Percentiles rank a stretch among this genome's conserved stretches.
Evolutionary conservation across 2,888 invertebrate species (phyloP).

Genomic region (Empis stercorea): DNA sequence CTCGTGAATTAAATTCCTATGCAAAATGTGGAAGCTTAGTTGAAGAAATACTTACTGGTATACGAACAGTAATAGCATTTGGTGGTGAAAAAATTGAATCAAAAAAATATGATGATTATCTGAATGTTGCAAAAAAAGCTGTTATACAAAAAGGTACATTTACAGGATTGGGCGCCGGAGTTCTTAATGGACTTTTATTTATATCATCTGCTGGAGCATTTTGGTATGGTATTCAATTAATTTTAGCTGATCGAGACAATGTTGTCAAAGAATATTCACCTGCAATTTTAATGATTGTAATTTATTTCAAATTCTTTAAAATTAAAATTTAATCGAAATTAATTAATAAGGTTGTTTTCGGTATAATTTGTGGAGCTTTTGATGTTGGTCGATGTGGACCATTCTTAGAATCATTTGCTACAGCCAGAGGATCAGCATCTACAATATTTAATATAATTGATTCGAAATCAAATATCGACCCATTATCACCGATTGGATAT

Average conservation of each 20-base stretch:
- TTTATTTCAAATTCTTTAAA: not conserved
- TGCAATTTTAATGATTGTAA: conserved; percentile 57
- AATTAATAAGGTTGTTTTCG: conserved; percentile 45
- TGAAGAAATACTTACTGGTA: conserved; percentile 60
- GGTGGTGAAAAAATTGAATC: conserved; percentile 65
- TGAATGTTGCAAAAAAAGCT: conserved; percentile 49
- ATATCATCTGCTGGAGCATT: conserved; percentile 61
- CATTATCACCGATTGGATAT: conserved; percentile 50
- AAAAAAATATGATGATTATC: conserved; percentile 42
- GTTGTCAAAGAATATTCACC: conserved; percentile 52
- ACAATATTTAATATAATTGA: conserved; percentile 66
- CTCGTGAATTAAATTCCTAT: conserved; percentile 55
- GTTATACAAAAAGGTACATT: conserved; percentile 52
- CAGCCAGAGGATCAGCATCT: conserved; percentile 60
- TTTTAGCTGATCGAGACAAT: conserved; percentile 48
- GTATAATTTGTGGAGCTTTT: conserved; percentile 64
- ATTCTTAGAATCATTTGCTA: conserved; percentile 60
- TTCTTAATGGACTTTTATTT: conserved; percentile 63
- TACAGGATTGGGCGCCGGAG: conserved; percentile 54
- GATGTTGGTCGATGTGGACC: conserved; percentile 64
- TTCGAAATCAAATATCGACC: conserved; percentile 57
- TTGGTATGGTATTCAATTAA: conserved; percentile 68
- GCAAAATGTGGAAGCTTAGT: conserved; percentile 64
- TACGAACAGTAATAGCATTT: conserved; percentile 67
- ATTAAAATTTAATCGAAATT: no score